A percentile compares a stretch with the other conserved stretches of the same genome.
Evolutionary conservation across 2,797 vertebrate genomes (phyloP).

Genomic region (Bucorvus abyssinicus): DNA sequence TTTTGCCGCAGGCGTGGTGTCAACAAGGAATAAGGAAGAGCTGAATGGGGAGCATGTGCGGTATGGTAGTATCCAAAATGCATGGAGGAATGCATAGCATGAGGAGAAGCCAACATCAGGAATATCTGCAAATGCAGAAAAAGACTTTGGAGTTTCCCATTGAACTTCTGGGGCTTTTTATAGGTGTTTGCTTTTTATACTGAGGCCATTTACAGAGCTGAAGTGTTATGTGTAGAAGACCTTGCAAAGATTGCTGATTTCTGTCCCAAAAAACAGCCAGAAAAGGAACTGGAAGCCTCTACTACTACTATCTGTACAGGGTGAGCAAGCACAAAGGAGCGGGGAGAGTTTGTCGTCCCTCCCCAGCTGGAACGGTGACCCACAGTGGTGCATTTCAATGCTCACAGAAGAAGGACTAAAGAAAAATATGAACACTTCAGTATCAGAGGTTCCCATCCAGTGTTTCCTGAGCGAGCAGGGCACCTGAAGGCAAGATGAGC

Average conservation of each 20-base stretch:
- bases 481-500: background rate
- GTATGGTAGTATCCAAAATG: background rate
- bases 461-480: background rate
- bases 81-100: background rate
- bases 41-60: background rate
- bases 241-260: background rate
- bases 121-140: background rate
- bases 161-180: background rate
- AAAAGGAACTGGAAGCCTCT: background rate
- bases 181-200: background rate
- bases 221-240: background rate
- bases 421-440: background rate
- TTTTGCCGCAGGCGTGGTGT: background rate
- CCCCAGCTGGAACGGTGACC: background rate
- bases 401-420: background rate
- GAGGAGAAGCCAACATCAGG: background rate
- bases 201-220: background rate
- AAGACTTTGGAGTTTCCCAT: background rate
- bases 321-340: background rate
- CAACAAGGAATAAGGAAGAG: background rate
- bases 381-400: background rate
- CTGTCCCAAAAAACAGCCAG: background rate
- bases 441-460: background rate
- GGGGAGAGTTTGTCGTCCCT: background rate
- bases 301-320: background rate